A percentile compares a stretch with the other conserved stretches of the same genome.
These are phyloP conservation scores for Onychostoma macrolepis DNA, from an alignment of 2,113 vertebrate genomes.

Conservation along the genomic window DNA sequence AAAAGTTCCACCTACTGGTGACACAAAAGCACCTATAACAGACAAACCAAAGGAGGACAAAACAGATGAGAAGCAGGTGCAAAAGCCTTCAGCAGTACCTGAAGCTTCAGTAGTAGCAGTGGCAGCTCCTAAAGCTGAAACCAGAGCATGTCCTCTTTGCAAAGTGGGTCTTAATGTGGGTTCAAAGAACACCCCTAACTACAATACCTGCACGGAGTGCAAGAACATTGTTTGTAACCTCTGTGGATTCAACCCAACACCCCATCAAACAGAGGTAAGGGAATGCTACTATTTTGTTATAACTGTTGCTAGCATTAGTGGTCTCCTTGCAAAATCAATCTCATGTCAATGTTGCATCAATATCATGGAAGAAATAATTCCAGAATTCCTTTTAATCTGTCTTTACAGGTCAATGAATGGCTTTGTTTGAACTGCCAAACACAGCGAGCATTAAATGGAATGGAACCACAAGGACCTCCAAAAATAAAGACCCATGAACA, in stretches of 20 bases:
- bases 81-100: slow-evolving; percentile 60
- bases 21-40: slow-evolving; percentile 51
- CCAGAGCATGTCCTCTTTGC: slow-evolving; percentile 84
- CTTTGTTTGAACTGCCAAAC: slow-evolving; percentile 96
- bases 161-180: slow-evolving; percentile 85
- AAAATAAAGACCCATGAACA: slow-evolving; percentile 71
- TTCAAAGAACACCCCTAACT: slow-evolving; percentile 83
- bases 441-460: slow-evolving; percentile 84
- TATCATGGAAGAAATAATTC: background rate
- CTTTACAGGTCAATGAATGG: slow-evolving; percentile 87
- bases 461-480: slow-evolving; percentile 74
- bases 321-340: background rate
- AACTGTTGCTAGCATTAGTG: background rate
- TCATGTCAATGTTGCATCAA: background rate
- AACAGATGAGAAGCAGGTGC: slow-evolving; percentile 63
- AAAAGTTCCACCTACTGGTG: slow-evolving; percentile 27
- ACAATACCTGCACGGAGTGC: slow-evolving; percentile 89
- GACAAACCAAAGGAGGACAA: slow-evolving; percentile 63
- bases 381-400: background rate
- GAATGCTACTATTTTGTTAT: slow-evolving; percentile 17
- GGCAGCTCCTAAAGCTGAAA: slow-evolving; percentile 52
- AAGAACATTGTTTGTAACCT: slow-evolving; percentile 87
- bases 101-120: slow-evolving; percentile 58
- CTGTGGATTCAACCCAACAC: slow-evolving; percentile 94
- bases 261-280: slow-evolving; percentile 78